These are phyloP conservation scores for Mormoops blainvillei DNA, from an alignment of 2,113 vertebrate genomes.

Conservation along the genomic window DNA sequence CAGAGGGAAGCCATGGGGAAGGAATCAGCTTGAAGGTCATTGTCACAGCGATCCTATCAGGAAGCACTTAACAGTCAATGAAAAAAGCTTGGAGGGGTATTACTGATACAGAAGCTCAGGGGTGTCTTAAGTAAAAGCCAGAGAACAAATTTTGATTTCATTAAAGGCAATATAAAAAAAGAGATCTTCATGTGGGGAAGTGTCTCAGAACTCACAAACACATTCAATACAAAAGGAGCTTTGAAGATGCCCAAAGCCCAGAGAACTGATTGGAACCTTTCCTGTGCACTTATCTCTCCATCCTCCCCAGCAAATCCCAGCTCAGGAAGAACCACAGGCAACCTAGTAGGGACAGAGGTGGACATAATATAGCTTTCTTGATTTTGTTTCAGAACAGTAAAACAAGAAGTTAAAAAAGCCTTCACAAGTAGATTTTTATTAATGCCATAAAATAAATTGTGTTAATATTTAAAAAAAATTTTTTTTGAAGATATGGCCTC, in stretches of 20 bases:
- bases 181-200: neutral
- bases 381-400: neutral
- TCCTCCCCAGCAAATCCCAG: neutral
- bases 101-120: neutral
- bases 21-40: neutral
- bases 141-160: neutral
- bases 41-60: rapidly evolving
- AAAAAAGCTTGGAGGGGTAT: neutral
- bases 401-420: neutral
- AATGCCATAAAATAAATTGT: constrained; percentile 1
- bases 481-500: neutral
- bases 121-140: neutral
- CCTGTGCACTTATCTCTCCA: neutral
- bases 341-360: no score
- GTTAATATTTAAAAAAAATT: neutral
- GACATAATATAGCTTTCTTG: neutral
- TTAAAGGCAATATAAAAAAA: neutral
- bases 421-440: neutral
- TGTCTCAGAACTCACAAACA: neutral
- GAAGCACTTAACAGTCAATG: no score
- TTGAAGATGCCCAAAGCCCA: neutral
- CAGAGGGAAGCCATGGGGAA: neutral
- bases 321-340: neutral
- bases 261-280: neutral
- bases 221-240: neutral